Conservation (phyloP, 2,797 vertebrate species). For the Manis pentadactyla region DNA sequence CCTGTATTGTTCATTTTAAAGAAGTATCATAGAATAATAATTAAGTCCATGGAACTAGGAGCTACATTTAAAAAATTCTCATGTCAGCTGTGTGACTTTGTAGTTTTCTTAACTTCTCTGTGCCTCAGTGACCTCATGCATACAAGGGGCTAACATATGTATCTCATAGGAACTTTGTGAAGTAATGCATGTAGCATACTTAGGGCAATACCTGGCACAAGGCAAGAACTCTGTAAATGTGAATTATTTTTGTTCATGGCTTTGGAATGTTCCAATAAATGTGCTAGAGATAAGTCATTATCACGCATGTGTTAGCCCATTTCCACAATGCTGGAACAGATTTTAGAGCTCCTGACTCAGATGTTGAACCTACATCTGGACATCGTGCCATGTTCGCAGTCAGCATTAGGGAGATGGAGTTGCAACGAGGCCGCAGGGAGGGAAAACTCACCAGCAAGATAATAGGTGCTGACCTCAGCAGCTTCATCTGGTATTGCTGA, state of each 20-base stretch:
- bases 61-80: not conserved
- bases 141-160: not conserved
- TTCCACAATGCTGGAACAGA: conserved; percentile 23
- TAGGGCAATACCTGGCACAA: not conserved
- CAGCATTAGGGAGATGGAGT: not conserved
- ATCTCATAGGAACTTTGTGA: not conserved
- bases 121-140: not conserved
- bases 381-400: conserved; percentile 37
- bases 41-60: not conserved
- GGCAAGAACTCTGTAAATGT: not conserved
- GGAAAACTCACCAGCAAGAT: conserved; percentile 71
- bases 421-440: conserved; percentile 50
- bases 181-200: not conserved
- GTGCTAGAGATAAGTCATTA: conserved; percentile 23
- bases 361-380: conserved; percentile 52
- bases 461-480: conserved; percentile 58
- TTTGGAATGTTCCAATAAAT: conserved; percentile 5
- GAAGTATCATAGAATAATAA: not conserved
- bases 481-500: conserved; percentile 26
- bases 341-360: conserved; percentile 66
- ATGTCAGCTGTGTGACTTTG: not conserved
- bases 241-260: not conserved
- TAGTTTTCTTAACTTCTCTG: not conserved
- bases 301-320: conserved; percentile 23
- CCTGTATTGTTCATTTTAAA: not conserved